Conservation (phyloP, 2,797 vertebrate species). For the Babyrousa celebensis region DNA sequence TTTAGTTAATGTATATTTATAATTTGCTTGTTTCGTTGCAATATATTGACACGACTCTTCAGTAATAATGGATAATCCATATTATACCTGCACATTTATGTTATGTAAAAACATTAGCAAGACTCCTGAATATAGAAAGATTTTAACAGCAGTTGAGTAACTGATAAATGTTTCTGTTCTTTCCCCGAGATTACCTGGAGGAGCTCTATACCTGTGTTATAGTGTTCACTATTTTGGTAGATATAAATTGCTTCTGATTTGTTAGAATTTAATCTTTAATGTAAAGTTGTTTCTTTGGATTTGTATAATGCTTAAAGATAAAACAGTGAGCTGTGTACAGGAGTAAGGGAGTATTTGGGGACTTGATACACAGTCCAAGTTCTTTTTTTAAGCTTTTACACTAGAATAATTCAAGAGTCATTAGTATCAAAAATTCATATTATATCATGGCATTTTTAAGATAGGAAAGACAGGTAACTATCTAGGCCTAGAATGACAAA, state of each 20-base stretch:
- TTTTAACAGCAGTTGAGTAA: background rate
- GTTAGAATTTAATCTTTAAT: slow-evolving; percentile 38
- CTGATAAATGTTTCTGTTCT: background rate
- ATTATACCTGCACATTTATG: background rate
- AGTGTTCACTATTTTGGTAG: background rate
- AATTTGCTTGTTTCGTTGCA: background rate
- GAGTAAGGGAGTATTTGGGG: background rate
- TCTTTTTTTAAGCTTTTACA: background rate
- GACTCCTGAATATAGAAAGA: background rate
- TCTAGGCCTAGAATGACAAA: background rate
- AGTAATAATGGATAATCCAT: slow-evolving; percentile 4
- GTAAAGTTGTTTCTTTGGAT: background rate
- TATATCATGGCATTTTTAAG: background rate
- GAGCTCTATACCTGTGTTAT: background rate
- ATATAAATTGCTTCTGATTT: slow-evolving; percentile 29
- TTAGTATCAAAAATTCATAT: background rate
- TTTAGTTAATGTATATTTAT: slow-evolving; percentile 46
- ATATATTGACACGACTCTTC: background rate
- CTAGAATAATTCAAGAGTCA: background rate
- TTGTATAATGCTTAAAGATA: background rate
- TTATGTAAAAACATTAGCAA: slow-evolving; percentile 59
- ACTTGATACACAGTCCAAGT: background rate
- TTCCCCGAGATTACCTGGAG: background rate
- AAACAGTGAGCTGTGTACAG: background rate
- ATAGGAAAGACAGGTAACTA: slow-evolving; percentile 24